Base-by-base conservation (phyloP, 2,888 invertebrate species). In the Polia nebulosa region DNA sequence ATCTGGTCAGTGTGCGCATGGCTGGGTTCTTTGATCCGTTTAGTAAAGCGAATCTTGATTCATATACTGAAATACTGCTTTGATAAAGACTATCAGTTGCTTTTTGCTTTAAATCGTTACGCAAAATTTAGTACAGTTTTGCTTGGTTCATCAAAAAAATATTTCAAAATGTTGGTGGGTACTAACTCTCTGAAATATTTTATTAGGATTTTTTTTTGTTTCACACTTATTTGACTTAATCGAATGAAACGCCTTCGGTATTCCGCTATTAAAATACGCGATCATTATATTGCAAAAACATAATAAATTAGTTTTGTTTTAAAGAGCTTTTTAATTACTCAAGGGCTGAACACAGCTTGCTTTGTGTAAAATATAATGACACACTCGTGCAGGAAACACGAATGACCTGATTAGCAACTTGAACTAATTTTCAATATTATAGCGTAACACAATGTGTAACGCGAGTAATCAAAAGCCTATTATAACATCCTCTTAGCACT, bases 361-460 rank as follows among this genome's bases (percentile, higher is more conserved):
- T 59, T 47, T 59, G 36, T 74, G 69, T 39, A n/a, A 59, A 61
- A 72, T 61, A 57, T 66, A 63, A 60, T 55, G 39, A 59, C 55
- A 60, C 22, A 20, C 34, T 62, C 68, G 69, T 55, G 56, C 34
- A 27, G 44, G 66, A 53, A 64, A 68, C 69, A 80, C 53, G 59
- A 64, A 73, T 64, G 71, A 75, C 66, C 81, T 69, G 74, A 71
- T 72, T 77, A 71, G 32, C 53, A 27, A 57, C 57, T 64, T 63
- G 52, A 73, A 73, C 44, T 61, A 78, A 70, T 75, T 65, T 79
- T 62, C n/a, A 49, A 59, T 62, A 44, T 44, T 44, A 56, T 32
- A 55, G 20, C 41, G 51, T n/a, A 29, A 61, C 13, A 59, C 49
- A 53, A 45, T 63, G 7, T 47, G 56, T 39, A 27, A 64, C 15